Percentiles rank a stretch among this genome's conserved stretches.
phyloP scores from a whole-genome alignment of 2,888 invertebrate species.

The Rhagophthalmus giganteus region DNA sequence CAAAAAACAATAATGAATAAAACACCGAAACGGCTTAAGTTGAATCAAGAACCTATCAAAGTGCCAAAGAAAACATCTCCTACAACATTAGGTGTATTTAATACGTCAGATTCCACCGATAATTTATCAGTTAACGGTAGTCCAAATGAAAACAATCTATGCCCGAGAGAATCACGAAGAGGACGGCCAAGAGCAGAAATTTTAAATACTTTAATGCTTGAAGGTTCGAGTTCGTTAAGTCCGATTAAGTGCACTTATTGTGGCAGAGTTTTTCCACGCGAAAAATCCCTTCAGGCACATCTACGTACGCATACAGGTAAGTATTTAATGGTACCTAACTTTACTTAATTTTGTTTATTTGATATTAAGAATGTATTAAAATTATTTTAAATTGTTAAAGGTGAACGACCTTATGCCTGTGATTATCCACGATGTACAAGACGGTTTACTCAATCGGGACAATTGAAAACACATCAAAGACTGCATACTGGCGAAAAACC shows the following conservation, averaged over 20 bases:
- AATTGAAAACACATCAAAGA: slow-evolving; percentile 75
- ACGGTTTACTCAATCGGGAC: slow-evolving; percentile 77
- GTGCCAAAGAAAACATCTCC: slow-evolving; percentile 30
- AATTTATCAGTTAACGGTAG: slow-evolving; percentile 37
- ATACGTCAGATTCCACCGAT: slow-evolving; percentile 32
- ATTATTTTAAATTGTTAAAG: too few species aligned
- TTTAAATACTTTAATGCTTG: slow-evolving; percentile 67
- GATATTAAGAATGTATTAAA: too few species aligned
- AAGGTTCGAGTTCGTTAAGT: slow-evolving; percentile 69
- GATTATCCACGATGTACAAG: slow-evolving; percentile 72
- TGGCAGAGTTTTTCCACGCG: slow-evolving; percentile 72
- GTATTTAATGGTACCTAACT: not conserved
- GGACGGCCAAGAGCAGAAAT: slow-evolving; percentile 74
- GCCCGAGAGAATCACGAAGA: slow-evolving; percentile 57
- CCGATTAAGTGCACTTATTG: slow-evolving; percentile 73
- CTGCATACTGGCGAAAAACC: slow-evolving; percentile 78
- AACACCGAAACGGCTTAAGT: slow-evolving; percentile 36
- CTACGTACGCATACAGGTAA: slow-evolving; percentile 66
- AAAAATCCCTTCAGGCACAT: slow-evolving; percentile 74
- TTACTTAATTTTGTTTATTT: not conserved
- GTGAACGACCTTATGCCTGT: slow-evolving; percentile 73
- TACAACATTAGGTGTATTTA: slow-evolving; percentile 26
- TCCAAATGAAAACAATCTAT: slow-evolving; percentile 34
- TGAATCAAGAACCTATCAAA: slow-evolving; percentile 23
- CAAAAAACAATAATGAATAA: slow-evolving; percentile 34